These are phyloP conservation scores for Drosophila insularis DNA, from an alignment of 1,140 invertebrate genomes.

Conservation along the genomic window DNA sequence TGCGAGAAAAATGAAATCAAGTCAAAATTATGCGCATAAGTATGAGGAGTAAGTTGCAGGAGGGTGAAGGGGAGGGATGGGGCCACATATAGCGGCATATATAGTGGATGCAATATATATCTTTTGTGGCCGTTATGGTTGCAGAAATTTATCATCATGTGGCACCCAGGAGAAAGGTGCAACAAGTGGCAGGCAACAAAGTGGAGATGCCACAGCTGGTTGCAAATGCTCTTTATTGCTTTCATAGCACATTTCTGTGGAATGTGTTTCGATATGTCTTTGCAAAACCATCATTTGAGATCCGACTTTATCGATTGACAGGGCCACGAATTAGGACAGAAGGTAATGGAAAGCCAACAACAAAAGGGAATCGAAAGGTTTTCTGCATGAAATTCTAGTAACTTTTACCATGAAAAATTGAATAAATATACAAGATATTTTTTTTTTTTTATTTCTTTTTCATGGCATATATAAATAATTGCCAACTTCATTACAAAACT, in stretches of 20 bases:
- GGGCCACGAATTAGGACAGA: slow-evolving; percentile 6
- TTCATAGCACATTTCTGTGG: slow-evolving; percentile 72
- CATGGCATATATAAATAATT: slow-evolving; percentile 15
- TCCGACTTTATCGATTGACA: neutral
- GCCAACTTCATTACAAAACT: slow-evolving; percentile 29
- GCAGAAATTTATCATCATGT: slow-evolving; percentile 71
- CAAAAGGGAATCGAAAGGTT: neutral
- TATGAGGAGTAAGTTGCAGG: slow-evolving; percentile 18
- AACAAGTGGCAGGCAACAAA: slow-evolving; percentile 75
- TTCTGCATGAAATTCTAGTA: neutral
- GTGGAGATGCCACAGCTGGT: slow-evolving; percentile 47
- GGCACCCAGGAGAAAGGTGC: slow-evolving; percentile 66
- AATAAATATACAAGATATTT: too few relatives aligned
- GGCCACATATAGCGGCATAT: slow-evolving; percentile 26
- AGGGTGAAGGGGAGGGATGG: neutral
- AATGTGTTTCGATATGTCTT: slow-evolving; percentile 38
- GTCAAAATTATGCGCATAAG: slow-evolving; percentile 79
- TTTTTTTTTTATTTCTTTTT: neutral
- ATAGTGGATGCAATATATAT: slow-evolving; percentile 58
- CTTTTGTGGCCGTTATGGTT: slow-evolving; percentile 69
- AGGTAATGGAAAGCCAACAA: neutral
- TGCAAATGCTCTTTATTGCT: slow-evolving; percentile 71
- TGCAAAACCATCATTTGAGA: neutral
- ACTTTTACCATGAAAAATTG: neutral
- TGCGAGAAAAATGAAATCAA: slow-evolving; percentile 80